Base-by-base conservation (phyloP, 2,797 vertebrate genomes). In the Sarcophilus harrisii region DNA sequence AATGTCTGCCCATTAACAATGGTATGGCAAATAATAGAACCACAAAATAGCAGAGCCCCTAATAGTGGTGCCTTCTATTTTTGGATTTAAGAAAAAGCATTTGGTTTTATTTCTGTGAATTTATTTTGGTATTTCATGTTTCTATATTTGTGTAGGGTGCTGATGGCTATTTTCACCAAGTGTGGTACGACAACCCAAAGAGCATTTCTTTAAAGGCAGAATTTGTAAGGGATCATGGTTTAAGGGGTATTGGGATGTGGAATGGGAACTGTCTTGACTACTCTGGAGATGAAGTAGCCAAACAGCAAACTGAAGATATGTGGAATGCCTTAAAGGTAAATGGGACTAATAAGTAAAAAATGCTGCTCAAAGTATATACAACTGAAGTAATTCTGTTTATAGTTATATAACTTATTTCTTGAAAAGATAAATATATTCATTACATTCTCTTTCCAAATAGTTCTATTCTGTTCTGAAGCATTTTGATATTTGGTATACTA, bases 231-330 rank as follows among this genome's bases (percentile, higher is more conserved):
- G 96, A 98, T 3, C 98, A 95, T 94, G 98, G 98, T 29, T 97
- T 99, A 96, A 98, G 99, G 62, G 99, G 99, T 92, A 99, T 99
- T 58, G 99, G 99, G 94, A 99, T 99, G 99, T 99, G 99, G 99
- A 99, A 99, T 59, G 99, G 99, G 95, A 99, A 99, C 98, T 98
- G 99, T 96, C 99, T 99, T 92, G 99, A 99, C 98, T 99, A 99
- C 98, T 99, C 99, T 0, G 95, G 96, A 81, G 98, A 99, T 90
- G 90, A 98, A 16, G 96, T 97, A n/a, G 99, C 99, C 96, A 98
- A 98, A 98, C 97, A 99, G 95, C 99, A 99, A 98, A 99, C 99
- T 0, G 92, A 97, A 91, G 98, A 98, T 96, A 99, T 99, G 99
- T 99, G 99, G 99, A 98, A 99, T 92, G 99, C 98, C 57, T 98